phyloP scores from a whole-genome alignment of 2,113 vertebrate genomes.

The Coptodon rendalli region DNA sequence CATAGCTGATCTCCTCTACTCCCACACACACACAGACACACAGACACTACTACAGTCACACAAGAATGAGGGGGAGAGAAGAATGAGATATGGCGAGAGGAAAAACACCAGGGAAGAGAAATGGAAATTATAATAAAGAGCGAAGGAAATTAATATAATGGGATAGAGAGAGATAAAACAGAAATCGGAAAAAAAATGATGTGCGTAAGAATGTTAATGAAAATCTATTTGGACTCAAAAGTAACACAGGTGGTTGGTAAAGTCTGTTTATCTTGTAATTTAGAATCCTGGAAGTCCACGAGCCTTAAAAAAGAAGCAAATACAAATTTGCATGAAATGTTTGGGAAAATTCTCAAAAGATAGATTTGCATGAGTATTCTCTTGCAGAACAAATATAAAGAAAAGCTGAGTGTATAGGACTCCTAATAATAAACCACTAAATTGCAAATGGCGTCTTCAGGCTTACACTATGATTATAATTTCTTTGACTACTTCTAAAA shows the following conservation, averaged over 20 bases:
- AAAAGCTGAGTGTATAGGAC: not conserved
- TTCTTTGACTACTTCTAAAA: not conserved
- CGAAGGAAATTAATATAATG: not conserved
- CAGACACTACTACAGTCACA: constrained; percentile 37
- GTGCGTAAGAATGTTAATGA: not conserved
- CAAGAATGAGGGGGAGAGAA: not conserved
- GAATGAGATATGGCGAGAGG: not conserved
- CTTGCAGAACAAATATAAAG: not conserved
- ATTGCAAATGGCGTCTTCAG: not conserved
- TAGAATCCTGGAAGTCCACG: not conserved
- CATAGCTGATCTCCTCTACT: constrained; percentile 49
- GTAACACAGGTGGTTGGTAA: not conserved
- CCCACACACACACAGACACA: constrained; percentile 23
- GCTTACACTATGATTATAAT: not conserved
- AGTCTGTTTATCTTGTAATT: not conserved
- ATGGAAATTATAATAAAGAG: not conserved
- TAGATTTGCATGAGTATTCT: not conserved
- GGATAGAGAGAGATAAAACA: not conserved
- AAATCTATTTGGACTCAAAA: not conserved
- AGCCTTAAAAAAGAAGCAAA: not conserved
- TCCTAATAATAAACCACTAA: not conserved
- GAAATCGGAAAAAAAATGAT: not conserved
- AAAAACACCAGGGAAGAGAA: constrained; percentile 7
- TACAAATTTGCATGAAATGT: not conserved
- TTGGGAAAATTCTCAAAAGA: not conserved